phyloP scores from a whole-genome alignment of 2,888 invertebrate species.

The Neelides folsomi region DNA sequence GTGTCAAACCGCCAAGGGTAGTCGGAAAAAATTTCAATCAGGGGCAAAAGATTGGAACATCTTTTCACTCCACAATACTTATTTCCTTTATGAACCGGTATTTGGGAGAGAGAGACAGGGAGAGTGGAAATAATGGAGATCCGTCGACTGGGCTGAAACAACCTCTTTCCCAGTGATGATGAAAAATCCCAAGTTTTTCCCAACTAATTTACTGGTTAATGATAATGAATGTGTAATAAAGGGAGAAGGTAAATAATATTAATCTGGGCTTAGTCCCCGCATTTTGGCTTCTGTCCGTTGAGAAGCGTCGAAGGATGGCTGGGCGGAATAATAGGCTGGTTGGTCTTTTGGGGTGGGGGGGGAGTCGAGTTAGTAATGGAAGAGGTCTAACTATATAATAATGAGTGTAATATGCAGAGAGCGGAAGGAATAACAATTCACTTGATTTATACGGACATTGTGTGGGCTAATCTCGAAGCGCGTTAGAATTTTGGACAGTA shows the following conservation, averaged over 20 bases:
- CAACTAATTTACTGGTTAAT: not conserved
- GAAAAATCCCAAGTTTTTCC: too few species aligned
- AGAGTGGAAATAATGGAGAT: not conserved
- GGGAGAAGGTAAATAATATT: not conserved
- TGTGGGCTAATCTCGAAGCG: conserved; percentile 25
- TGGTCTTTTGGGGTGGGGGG: not conserved
- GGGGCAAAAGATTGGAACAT: too few species aligned
- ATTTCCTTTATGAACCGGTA: not conserved
- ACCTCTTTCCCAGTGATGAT: conserved; percentile 1
- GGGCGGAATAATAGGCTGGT: not conserved
- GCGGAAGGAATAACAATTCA: conserved; percentile 27
- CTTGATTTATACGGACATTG: conserved; percentile 26
- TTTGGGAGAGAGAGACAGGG: not conserved
- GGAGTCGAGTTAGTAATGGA: conserved; percentile 1
- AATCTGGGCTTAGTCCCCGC: too few species aligned
- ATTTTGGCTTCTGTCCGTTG: not conserved
- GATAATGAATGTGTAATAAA: conserved; percentile 1
- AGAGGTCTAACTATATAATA: conserved; percentile 14
- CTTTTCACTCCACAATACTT: conserved; percentile 1
- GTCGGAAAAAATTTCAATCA: too few species aligned
- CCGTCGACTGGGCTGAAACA: not conserved
- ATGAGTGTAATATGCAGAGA: conserved; percentile 28
- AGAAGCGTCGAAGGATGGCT: not conserved
- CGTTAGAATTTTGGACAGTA: conserved; percentile 23
- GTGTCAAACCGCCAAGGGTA: too few species aligned